These are phyloP conservation scores for Tarsius wallacei DNA, from an alignment of 2,797 vertebrate species.

Conservation along the genomic window DNA sequence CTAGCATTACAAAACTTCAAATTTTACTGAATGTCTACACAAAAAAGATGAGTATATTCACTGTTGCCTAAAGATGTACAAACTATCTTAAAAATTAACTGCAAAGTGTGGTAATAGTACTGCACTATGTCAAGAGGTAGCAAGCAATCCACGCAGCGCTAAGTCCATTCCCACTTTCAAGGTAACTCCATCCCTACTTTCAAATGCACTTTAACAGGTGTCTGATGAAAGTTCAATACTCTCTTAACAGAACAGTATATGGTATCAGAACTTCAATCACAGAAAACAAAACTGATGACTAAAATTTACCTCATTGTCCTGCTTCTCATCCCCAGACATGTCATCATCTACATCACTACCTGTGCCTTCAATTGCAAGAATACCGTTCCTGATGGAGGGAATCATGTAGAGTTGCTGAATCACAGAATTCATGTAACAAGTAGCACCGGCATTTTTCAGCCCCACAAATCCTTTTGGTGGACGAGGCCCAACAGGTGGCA, in stretches of 20 bases:
- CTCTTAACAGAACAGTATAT: background rate
- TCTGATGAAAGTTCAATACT: background rate
- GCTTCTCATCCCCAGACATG: slow-evolving; percentile 99
- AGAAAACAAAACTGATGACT: slow-evolving; percentile 61
- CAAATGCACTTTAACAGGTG: slow-evolving; percentile 11
- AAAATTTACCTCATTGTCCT: slow-evolving; percentile 97
- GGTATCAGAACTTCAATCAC: slow-evolving; percentile 55
- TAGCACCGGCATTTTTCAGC: slow-evolving; percentile 98
- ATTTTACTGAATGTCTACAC: slow-evolving; percentile 15
- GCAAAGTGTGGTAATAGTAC: background rate
- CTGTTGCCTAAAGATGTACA: background rate
- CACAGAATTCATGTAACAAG: slow-evolving; percentile 99
- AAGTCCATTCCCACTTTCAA: slow-evolving; percentile 34
- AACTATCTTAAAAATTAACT: background rate
- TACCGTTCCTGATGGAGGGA: slow-evolving; percentile 98
- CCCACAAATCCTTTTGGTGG: slow-evolving; percentile 99
- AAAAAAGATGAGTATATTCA: background rate
- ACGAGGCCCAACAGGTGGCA: slow-evolving; percentile 98
- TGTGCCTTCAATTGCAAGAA: slow-evolving; percentile 99
- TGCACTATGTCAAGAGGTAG: background rate
- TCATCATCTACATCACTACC: slow-evolving; percentile 99
- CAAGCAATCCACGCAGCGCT: background rate
- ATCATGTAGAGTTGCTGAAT: slow-evolving; percentile 99
- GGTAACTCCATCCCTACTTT: background rate
- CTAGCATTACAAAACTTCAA: slow-evolving; percentile 35